These are phyloP conservation scores for Sanderia malayensis DNA, from an alignment of 30 jellyfish, hydroid and myxozoan genomes.

Conservation along the genomic window DNA sequence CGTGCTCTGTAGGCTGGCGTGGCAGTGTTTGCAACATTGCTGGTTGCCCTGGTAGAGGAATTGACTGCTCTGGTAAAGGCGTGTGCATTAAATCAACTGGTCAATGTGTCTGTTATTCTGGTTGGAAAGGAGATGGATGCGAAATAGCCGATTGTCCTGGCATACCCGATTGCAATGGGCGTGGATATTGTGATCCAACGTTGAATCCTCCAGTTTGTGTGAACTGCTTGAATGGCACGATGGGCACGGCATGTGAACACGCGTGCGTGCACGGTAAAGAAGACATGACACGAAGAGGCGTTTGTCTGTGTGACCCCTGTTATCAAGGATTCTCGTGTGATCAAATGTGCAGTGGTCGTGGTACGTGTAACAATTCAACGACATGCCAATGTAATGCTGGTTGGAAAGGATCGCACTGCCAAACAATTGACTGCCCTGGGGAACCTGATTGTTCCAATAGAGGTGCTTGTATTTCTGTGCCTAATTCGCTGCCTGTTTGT, in stretches of 20 bases:
- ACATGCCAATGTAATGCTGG: conserved; percentile 46
- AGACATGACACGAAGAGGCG: conserved; percentile 47
- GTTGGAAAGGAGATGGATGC: conserved; percentile 67
- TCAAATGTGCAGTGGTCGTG: conserved; percentile 45
- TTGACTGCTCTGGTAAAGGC: conserved; percentile 62
- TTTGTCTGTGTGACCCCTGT: conserved; percentile 49
- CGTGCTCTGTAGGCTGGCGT: conserved; percentile 52
- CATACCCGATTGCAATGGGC: conserved; percentile 50
- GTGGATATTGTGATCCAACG: conserved; percentile 48
- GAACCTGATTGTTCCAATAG: conserved; percentile 65
- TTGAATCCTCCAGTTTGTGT: conserved; percentile 61
- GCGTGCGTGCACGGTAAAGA: conserved; percentile 53
- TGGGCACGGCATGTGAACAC: conserved; percentile 55
- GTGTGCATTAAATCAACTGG: conserved; percentile 49
- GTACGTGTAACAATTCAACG: conserved; percentile 12
- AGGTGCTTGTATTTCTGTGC: conserved; percentile 60
- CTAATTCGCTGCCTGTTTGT: conserved; percentile 44
- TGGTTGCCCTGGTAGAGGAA: conserved; percentile 57
- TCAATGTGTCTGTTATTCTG: conserved; percentile 49
- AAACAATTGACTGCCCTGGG: conserved; percentile 57
- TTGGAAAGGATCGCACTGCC: conserved; percentile 59
- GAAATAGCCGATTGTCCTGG: conserved; percentile 66
- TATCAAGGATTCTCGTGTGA: conserved; percentile 67
- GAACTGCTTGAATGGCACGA: conserved; percentile 54
- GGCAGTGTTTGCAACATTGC: conserved; percentile 42